Evolutionary conservation across 2,797 vertebrate species (phyloP), one percentile per base, ranked within the genome.

Genomic region (Bothrops alternatus): DNA sequence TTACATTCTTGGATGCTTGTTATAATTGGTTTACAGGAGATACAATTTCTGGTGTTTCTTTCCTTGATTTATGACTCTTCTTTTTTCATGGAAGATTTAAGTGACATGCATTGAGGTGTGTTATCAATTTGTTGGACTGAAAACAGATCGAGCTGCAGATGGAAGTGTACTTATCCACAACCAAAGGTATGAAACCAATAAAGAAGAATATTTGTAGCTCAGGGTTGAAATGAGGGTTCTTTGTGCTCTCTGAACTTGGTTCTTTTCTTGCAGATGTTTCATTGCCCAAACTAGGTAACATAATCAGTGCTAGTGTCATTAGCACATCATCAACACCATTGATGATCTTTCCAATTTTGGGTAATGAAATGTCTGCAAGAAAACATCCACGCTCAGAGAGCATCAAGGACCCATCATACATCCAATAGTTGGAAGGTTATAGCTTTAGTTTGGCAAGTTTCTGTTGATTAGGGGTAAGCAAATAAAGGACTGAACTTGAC

Each of bases 1-100:
- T 93, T 91, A 91, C 90, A 93, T 88, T 91, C 90, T 89, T 93
- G 92, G 90, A 91, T 91, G 86, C 50, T 89, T 91, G 69, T 91
- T 91, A 89, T 93, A 93, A 93, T 91, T 91, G 87, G 90, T 91
- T 93, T 91, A 91, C 90, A 63, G 92, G 91, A 93, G 90, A 93
- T 88, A 91, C 92, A 93, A 89, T 93, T 89, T 89, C 86, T 93
- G 86, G 86, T 82, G 47, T 90, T 90, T 88, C 63, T 88, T 47
- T 26, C 58, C 56, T 85, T 93, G 86, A 91, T 93, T 93, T 93
- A 93, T 47, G 69, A 85, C 69, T 28, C 23, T 47, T 63, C 69
- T 32, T 82, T 93, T 93, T 93, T n/a, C 58, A 85, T 86, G 90
- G 90, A 90, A 91, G 90, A 91, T 91, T 93, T 91, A 93, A 63